Evolutionary conservation across 2,797 vertebrate genomes (phyloP).

Genomic region (Varecia variegata): DNA sequence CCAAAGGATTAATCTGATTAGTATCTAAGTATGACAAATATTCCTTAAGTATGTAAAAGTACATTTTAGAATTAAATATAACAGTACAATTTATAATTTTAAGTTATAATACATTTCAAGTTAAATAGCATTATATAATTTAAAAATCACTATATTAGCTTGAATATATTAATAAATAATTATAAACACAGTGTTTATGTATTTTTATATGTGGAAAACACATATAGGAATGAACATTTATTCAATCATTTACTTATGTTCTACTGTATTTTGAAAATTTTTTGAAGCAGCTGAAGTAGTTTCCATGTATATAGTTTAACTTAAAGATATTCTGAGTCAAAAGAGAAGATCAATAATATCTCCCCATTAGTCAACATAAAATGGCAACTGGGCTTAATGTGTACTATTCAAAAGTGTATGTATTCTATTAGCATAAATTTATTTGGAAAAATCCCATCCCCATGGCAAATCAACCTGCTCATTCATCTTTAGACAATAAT

Average conservation of each 20-base stretch:
- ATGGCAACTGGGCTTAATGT: not conserved
- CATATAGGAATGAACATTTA: not conserved
- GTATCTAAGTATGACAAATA: constrained; percentile 34
- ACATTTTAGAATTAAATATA: constrained; percentile 13
- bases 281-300: not conserved
- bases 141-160: not conserved
- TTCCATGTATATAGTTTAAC: not conserved
- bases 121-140: constrained; percentile 26
- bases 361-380: not conserved
- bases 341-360: not conserved
- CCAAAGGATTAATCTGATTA: constrained; percentile 31
- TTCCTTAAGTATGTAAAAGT: constrained; percentile 17
- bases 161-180: not conserved
- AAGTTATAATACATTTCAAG: constrained; percentile 20
- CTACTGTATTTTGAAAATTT: not conserved
- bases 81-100: constrained; percentile 33
- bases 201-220: not conserved
- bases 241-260: not conserved
- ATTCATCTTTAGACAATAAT: not conserved
- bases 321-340: constrained; percentile 11
- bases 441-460: constrained; percentile 10
- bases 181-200: not conserved
- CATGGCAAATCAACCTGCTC: not conserved
- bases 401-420: not conserved
- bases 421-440: not conserved